Base-by-base conservation (phyloP, 2,113 vertebrate genomes). In the Trematomus loennbergii region DNA sequence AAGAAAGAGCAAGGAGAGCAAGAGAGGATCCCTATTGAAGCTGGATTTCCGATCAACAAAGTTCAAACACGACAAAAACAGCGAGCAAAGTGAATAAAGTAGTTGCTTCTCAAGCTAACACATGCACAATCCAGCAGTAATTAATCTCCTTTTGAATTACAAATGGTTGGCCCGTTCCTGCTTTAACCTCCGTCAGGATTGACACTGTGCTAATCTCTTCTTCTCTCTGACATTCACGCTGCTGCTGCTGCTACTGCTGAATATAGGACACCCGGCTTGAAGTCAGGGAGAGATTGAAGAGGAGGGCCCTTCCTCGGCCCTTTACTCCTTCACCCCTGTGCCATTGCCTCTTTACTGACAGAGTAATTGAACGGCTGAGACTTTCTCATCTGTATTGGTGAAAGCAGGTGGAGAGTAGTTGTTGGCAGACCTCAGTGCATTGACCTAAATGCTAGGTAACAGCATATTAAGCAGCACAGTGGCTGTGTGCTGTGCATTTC, bases 101-200 rank as follows among this genome's bases (percentile, higher is more conserved):
- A 46, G 80, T 81, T 45, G 16, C n/a, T 52, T 49, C 75, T 75
- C 36, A 43, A 43, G 71, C 67, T 2, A 25, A 53, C 6, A 4
- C 58, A 58, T 3, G 53, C 55, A 62, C 16, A 60, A 12, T 46
- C 58, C 52, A 43, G 58, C 46, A 76, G 79, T 88, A 78, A 92
- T 91, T 80, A 87, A 90, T 92, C 88, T 85, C 59, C 49, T 60
- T 89, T 89, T 84, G 82, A 77, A 60, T 74, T 91, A 80, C 76
- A 88, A 90, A 87, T 74, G 64, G 66, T 72, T 73, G 62, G 29
- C 75, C 75, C 29, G 90, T 77, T 88, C 75, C 72, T 67, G 70
- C 64, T 87, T 90, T 89, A 91, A 88, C 87, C 83, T 86, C 73
- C 48, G 52, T 87, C 85, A 83, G 75, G 69, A 74, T 53, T 64